Conservation (phyloP, 2,797 vertebrate species). For the Chloroceryle amazona region DNA sequence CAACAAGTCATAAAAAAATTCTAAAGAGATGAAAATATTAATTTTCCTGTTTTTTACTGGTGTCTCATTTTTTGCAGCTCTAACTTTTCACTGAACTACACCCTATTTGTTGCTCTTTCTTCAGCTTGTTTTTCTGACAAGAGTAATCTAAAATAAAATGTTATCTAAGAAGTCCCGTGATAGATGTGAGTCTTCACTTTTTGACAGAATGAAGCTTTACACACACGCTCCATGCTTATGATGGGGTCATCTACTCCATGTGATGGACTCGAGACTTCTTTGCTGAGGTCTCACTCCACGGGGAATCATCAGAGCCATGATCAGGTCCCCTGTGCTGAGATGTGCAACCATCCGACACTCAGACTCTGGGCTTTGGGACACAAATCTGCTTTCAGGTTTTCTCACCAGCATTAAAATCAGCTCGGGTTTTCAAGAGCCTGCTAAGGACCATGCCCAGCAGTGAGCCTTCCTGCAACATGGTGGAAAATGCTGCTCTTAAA, state of each 20-base stretch:
- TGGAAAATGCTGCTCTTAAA: neutral
- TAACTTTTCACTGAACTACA: neutral
- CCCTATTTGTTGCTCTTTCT: neutral
- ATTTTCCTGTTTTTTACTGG: neutral
- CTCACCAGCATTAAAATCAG: neutral
- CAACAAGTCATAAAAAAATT: neutral
- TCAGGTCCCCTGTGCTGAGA: neutral
- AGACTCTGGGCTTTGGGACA: neutral
- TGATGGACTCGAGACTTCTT: fast-evolving
- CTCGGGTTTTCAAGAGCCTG: neutral
- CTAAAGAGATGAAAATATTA: neutral
- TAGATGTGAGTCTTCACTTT: neutral
- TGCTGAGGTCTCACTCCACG: neutral
- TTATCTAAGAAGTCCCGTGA: neutral
- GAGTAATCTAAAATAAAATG: neutral
- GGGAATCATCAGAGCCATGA: neutral
- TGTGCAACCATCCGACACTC: neutral
- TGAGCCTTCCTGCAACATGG: neutral
- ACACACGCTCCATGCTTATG: neutral
- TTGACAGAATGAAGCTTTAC: neutral
- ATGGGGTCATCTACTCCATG: neutral
- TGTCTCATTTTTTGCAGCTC: neutral
- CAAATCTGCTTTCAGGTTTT: neutral
- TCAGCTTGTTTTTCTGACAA: neutral
- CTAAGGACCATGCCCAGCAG: neutral